A percentile compares a stretch with the other conserved stretches of the same genome.
These are phyloP conservation scores for Melieria omissa DNA, from an alignment of 2,888 invertebrate genomes.

Conservation along the genomic window DNA sequence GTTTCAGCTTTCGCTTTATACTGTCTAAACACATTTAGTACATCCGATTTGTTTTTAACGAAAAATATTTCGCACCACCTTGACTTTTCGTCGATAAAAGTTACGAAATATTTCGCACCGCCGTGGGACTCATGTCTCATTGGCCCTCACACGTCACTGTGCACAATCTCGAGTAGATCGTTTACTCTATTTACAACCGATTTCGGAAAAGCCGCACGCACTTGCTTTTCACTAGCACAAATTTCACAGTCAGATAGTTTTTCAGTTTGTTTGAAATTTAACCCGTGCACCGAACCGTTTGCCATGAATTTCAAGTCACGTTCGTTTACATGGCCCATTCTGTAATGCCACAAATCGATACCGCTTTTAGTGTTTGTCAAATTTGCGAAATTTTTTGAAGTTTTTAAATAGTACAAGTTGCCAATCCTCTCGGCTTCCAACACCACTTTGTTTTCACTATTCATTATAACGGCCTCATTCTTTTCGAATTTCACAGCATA, in stretches of 20 bases:
- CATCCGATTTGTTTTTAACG: slow-evolving; percentile 38
- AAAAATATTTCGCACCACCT: slow-evolving; percentile 38
- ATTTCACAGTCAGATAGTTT: not conserved
- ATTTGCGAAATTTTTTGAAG: slow-evolving; percentile 17
- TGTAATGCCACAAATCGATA: not conserved
- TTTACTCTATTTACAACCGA: not conserved
- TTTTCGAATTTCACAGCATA: slow-evolving; percentile 1
- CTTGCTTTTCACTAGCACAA: slow-evolving; percentile 33
- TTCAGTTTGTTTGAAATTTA: slow-evolving; percentile 7
- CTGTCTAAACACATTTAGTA: slow-evolving; percentile 33
- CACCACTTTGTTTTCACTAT: not conserved
- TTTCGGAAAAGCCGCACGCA: slow-evolving; percentile 26
- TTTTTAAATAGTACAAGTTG: slow-evolving; percentile 35
- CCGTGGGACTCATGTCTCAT: slow-evolving; percentile 27
- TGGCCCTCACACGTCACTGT: slow-evolving; percentile 39
- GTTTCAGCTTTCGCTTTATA: slow-evolving; percentile 36
- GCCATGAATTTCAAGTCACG: slow-evolving; percentile 14
- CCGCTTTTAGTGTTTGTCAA: slow-evolving; percentile 12
- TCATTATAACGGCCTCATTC: slow-evolving; percentile 2
- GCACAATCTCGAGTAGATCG: slow-evolving; percentile 34
- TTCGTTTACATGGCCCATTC: slow-evolving; percentile 26
- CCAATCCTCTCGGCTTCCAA: slow-evolving; percentile 28
- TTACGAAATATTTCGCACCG: slow-evolving; percentile 34
- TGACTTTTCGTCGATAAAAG: slow-evolving; percentile 35
- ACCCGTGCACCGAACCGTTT: slow-evolving; percentile 15